These are phyloP conservation scores for Ahaetulla prasina DNA, from an alignment of 2,113 vertebrate species.

Conservation along the genomic window DNA sequence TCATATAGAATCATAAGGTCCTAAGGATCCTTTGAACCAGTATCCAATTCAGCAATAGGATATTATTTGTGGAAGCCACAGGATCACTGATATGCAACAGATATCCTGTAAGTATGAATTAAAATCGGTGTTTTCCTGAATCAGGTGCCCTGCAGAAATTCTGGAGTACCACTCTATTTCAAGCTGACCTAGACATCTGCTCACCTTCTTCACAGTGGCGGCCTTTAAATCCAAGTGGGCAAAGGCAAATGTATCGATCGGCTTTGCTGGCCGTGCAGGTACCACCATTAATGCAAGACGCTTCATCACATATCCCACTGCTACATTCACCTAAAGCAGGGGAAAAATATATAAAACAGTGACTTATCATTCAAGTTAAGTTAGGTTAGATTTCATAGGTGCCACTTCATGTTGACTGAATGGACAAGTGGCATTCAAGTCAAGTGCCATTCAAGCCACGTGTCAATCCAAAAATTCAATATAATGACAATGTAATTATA, in stretches of 20 bases:
- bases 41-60: neutral
- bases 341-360: neutral
- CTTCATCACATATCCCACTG: conserved; percentile 81
- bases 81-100: neutral
- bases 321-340: conserved; percentile 85
- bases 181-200: conserved; percentile 28
- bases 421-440: neutral
- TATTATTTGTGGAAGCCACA: neutral
- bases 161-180: neutral
- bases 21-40: neutral
- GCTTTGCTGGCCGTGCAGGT: conserved; percentile 79
- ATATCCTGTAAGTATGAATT: neutral
- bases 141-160: neutral
- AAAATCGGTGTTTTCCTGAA: neutral
- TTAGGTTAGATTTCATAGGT: neutral
- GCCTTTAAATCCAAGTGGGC: conserved; percentile 89
- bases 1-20: neutral
- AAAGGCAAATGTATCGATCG: conserved; percentile 89
- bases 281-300: conserved; percentile 84
- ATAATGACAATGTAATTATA: neutral
- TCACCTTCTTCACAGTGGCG: conserved; percentile 89
- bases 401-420: neutral
- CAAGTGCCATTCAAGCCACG: no score
- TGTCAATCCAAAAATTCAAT: neutral
- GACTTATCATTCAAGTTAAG: neutral